A percentile compares a stretch with the other conserved stretches of the same genome.
These are phyloP conservation scores for Platyscapa corneri DNA, from an alignment of 1,140 invertebrate genomes.

Conservation along the genomic window DNA sequence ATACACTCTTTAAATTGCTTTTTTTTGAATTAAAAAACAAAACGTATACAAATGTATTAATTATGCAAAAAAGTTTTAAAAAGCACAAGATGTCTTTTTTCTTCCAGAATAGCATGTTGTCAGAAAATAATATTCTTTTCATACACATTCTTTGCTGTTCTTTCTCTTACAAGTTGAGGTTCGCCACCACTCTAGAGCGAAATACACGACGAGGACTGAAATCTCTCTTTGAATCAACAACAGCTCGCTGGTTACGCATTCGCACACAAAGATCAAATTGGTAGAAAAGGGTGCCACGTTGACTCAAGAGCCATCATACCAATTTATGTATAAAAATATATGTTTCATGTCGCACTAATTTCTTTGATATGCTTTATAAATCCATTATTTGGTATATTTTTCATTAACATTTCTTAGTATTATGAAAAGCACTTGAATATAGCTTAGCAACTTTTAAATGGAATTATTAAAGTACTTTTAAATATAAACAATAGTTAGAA, in stretches of 20 bases:
- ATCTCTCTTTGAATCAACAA: background rate
- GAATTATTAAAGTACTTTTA: no score
- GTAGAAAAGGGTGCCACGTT: background rate
- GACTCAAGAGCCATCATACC: background rate
- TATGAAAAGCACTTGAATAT: no score
- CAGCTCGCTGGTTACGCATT: background rate
- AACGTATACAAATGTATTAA: background rate
- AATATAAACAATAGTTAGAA: no score
- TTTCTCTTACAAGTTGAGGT: background rate
- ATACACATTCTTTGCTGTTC: background rate
- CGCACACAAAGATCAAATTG: background rate
- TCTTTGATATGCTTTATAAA: no score
- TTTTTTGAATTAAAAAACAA: no score
- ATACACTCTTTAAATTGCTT: no score
- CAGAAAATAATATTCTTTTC: background rate
- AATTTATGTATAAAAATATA: no score
- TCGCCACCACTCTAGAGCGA: background rate
- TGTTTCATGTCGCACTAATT: no score
- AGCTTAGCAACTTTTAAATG: no score
- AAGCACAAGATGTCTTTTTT: background rate
- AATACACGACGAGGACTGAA: background rate
- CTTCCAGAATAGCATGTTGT: background rate
- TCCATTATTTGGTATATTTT: no score
- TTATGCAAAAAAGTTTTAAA: background rate
- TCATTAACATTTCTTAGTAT: no score